Base-by-base conservation (phyloP, 2,888 invertebrate genomes). In the Macrosiphum euphorbiae region DNA sequence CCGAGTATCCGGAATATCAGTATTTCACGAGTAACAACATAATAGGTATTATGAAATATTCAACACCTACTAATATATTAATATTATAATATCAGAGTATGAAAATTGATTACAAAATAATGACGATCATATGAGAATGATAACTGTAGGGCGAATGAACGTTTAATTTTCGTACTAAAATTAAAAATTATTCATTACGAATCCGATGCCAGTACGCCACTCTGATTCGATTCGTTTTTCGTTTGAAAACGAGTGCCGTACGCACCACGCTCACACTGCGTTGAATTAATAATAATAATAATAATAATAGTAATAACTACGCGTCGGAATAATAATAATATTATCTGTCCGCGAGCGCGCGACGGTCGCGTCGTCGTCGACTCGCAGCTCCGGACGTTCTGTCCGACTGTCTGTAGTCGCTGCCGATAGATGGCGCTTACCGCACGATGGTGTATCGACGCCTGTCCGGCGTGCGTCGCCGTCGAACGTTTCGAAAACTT, bases 371-470 rank as follows among this genome's bases (percentile, higher is more conserved):
- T 24, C 35, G 35, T 24, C 35, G 28, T 55, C 24, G 35, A 35
- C 35, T n/a, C 26, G 35, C 50, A 4, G n/a, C 58, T n/a, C 47
- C 16, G n/a, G 47, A 47, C 67, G 50, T 20, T 3, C 11, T n/a
- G 58, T 24, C 0, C 26, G 90, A 10, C 58, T 55, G 89, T 24
- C 24, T 3, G 58, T 26, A 8, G 26, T 44, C 1, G 55, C 5
- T n/a, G 88, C 78, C 92, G 55, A 44, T 11, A 92, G 92, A 92
- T 88, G 55, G 92, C 88, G 92, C 3, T 84, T 55, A n/a, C 47
- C 11, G 5, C 0, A 11, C n/a, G 24, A 0, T 1, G 24, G n/a
- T 16, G 16, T 35, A 44, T n/a, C 44, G n/a, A 20, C 26, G 44
- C n/a, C 44, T 24, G 4, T 41, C 44, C 26, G 0, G 0, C 44